A percentile compares a stretch with the other conserved stretches of the same genome.
Conservation (phyloP, 2,797 vertebrate genomes). For the Chelidonichthys spinosus region DNA sequence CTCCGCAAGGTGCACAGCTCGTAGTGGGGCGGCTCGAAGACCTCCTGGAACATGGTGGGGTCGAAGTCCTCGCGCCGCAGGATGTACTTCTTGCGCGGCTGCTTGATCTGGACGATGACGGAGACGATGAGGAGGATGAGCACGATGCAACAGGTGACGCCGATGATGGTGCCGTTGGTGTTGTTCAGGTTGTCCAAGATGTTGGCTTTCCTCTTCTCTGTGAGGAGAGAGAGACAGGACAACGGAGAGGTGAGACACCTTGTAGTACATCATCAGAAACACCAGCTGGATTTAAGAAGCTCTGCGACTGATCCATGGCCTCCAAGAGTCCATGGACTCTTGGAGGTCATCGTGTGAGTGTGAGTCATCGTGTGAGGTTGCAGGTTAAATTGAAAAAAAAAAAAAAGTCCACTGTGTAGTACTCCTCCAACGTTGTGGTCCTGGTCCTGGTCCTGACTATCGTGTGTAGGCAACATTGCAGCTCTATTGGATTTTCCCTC, state of each 20-base stretch:
- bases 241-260: not conserved
- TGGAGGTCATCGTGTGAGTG: no score
- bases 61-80: constrained; percentile 95
- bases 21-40: constrained; percentile 98
- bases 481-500: not conserved
- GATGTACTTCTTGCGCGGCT: constrained; percentile 98
- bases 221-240: constrained; percentile 36
- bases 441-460: no score
- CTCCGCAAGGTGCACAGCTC: constrained; percentile 96
- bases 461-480: no score
- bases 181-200: constrained; percentile 98
- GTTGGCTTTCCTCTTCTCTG: constrained; percentile 96
- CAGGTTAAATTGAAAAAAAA: no score
- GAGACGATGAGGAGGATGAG: constrained; percentile 95
- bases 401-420: no score
- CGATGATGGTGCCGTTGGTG: constrained; percentile 97
- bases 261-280: no score
- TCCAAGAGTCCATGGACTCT: no score
- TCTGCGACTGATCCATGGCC: no score
- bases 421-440: no score
- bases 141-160: constrained; percentile 96
- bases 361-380: no score
- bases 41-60: constrained; percentile 98
- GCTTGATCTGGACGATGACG: constrained; percentile 97
- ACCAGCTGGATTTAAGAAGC: no score